Percentiles rank a stretch among this genome's conserved stretches.
Conservation (phyloP, 2,888 invertebrate genomes). For the Perizoma affinitatum region DNA sequence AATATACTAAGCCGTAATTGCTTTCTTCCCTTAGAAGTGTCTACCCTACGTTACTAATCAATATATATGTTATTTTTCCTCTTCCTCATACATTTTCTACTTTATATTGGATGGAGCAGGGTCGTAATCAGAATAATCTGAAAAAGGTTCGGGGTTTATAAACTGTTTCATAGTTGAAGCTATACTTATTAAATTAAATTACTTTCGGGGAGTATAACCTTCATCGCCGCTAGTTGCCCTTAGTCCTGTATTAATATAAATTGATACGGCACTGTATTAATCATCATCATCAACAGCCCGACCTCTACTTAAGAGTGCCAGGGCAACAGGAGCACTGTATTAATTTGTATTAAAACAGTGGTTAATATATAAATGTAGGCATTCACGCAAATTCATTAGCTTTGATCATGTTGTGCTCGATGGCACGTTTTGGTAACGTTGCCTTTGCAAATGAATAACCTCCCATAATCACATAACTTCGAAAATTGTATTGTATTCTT, state of each 20-base stretch:
- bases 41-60: slow-evolving; percentile 16
- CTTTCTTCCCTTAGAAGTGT: slow-evolving; percentile 14
- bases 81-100: slow-evolving; percentile 8
- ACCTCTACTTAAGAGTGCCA: too few relatives aligned
- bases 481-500: background rate
- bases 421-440: slow-evolving; percentile 11
- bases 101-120: slow-evolving; percentile 7
- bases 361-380: slow-evolving; percentile 41
- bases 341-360: slow-evolving; percentile 22
- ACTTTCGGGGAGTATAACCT: too few relatives aligned
- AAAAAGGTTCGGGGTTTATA: background rate
- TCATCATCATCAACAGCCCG: too few relatives aligned
- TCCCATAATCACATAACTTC: background rate
- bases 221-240: too few relatives aligned
- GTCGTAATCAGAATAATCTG: background rate
- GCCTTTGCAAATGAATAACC: slow-evolving; percentile 23
- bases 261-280: too few relatives aligned
- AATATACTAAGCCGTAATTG: slow-evolving; percentile 17
- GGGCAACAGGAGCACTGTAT: background rate
- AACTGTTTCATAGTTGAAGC: too few relatives aligned
- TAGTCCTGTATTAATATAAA: too few relatives aligned
- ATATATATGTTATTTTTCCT: slow-evolving; percentile 19
- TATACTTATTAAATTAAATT: too few relatives aligned
- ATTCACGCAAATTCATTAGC: slow-evolving; percentile 43
- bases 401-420: slow-evolving; percentile 52